Conservation (phyloP, 2,113 vertebrate genomes). For the Hiodon alosoides region DNA sequence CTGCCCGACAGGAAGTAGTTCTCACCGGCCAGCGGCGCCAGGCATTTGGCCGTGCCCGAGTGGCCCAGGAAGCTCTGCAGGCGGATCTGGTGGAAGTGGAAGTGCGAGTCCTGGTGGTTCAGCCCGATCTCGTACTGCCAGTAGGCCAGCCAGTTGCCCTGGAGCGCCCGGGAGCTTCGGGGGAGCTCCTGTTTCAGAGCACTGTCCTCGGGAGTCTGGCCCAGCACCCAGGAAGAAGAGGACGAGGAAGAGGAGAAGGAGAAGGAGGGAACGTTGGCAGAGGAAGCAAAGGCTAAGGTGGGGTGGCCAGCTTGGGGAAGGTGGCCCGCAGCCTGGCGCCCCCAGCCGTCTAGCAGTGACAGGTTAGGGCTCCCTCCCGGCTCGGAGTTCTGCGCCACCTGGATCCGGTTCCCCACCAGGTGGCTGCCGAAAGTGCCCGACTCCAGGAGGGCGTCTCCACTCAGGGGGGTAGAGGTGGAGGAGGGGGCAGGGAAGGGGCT, state of each 20-base stretch:
- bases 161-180: constrained; percentile 76
- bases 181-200: constrained; percentile 84
- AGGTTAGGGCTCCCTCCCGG: constrained; percentile 41
- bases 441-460: constrained; percentile 65
- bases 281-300: constrained; percentile 47
- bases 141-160: constrained; percentile 96
- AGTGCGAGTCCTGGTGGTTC: constrained; percentile 86
- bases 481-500: constrained; percentile 54
- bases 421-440: constrained; percentile 92
- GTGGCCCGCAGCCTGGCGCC: constrained; percentile 41
- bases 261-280: constrained; percentile 36
- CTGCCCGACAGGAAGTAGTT: constrained; percentile 95
- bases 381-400: constrained; percentile 71
- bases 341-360: constrained; percentile 53
- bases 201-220: constrained; percentile 63
- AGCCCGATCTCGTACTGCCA: constrained; percentile 97
- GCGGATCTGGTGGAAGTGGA: constrained; percentile 96
- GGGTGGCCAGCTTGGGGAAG: constrained; percentile 33
- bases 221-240: constrained; percentile 52
- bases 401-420: constrained; percentile 91
- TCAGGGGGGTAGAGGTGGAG: constrained; percentile 38
- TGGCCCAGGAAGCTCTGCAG: constrained; percentile 91
- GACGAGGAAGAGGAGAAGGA: constrained; percentile 49
- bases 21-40: constrained; percentile 78
- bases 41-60: constrained; percentile 79